A percentile compares a stretch with the other conserved stretches of the same genome.
phyloP scores from a whole-genome alignment of 2,797 vertebrate species.

The Enteromius viviparus region DNA sequence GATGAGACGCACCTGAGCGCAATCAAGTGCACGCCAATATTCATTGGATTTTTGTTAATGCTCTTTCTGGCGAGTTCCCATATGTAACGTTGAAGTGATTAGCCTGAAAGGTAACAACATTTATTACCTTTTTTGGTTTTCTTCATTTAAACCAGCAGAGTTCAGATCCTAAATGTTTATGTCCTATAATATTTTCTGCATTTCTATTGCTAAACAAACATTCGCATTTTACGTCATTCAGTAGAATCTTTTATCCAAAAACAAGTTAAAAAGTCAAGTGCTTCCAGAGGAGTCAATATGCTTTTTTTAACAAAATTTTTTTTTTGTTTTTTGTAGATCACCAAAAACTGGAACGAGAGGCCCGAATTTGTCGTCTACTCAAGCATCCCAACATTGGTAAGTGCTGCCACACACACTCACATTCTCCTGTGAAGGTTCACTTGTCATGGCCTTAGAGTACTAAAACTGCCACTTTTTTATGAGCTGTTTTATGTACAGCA shows the following conservation, averaged over 20 bases:
- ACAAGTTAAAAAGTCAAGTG: not conserved
- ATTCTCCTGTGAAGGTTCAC: not conserved
- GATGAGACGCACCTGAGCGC: no score
- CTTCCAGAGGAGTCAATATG: not conserved
- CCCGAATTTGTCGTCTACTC: slow-evolving; percentile 93
- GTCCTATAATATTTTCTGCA: not conserved
- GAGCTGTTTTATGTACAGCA: not conserved
- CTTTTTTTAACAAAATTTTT: not conserved
- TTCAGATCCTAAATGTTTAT: not conserved
- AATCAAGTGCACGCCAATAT: no score
- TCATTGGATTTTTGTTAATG: no score
- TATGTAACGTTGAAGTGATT: no score
- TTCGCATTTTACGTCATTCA: not conserved
- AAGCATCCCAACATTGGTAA: slow-evolving; percentile 96
- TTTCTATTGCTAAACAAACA: not conserved
- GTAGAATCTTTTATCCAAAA: not conserved
- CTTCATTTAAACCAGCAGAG: not conserved
- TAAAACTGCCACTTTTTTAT: not conserved
- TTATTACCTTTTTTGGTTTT: not conserved
- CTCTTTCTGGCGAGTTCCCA: no score
- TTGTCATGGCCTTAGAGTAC: not conserved
- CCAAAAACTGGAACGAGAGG: slow-evolving; percentile 91
- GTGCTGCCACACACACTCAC: slow-evolving; percentile 7
- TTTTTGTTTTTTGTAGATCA: slow-evolving; percentile 64
- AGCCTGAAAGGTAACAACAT: no score